phyloP scores from a whole-genome alignment of 2,888 invertebrate genomes.

The Cristatella mucedo region DNA sequence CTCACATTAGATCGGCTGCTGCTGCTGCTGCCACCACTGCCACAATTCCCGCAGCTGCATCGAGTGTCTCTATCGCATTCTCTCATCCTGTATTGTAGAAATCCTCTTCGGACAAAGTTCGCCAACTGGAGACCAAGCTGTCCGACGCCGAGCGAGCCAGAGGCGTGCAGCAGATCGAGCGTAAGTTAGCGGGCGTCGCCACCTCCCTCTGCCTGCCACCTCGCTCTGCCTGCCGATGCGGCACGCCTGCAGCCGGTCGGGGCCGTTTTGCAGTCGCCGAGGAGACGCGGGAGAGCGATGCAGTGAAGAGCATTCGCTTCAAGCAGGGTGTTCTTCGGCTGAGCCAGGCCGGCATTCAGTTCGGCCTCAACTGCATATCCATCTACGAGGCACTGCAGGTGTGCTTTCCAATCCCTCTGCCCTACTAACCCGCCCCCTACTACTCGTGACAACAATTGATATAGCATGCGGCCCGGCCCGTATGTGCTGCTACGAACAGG shows the following conservation, averaged over 20 bases:
- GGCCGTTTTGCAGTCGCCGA: conserved; percentile 36
- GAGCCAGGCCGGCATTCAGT: conserved; percentile 41
- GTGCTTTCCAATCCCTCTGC: conserved; percentile 10
- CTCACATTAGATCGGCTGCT: background rate
- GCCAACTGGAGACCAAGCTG: conserved; percentile 38
- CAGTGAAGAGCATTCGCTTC: conserved; percentile 41
- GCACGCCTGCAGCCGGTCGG: background rate
- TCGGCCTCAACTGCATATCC: conserved; percentile 40
- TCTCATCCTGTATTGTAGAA: conserved; percentile 20
- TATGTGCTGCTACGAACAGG: no score
- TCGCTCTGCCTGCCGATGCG: no score
- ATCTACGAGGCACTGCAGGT: conserved; percentile 42
- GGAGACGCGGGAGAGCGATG: conserved; percentile 42
- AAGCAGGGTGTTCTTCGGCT: conserved; percentile 42
- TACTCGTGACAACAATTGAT: no score
- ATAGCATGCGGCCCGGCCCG: no score
- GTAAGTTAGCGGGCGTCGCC: conserved; percentile 19
- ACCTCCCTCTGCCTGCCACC: no score
- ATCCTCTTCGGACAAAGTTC: conserved; percentile 37
- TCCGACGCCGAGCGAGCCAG: conserved; percentile 40
- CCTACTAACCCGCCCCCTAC: conserved; percentile 4
- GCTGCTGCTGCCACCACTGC: background rate
- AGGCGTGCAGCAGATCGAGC: conserved; percentile 42
- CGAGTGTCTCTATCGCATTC: no score
- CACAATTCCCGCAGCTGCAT: background rate